phyloP scores from a whole-genome alignment of 2,797 vertebrate genomes.

The Darevskia mixta region DNA sequence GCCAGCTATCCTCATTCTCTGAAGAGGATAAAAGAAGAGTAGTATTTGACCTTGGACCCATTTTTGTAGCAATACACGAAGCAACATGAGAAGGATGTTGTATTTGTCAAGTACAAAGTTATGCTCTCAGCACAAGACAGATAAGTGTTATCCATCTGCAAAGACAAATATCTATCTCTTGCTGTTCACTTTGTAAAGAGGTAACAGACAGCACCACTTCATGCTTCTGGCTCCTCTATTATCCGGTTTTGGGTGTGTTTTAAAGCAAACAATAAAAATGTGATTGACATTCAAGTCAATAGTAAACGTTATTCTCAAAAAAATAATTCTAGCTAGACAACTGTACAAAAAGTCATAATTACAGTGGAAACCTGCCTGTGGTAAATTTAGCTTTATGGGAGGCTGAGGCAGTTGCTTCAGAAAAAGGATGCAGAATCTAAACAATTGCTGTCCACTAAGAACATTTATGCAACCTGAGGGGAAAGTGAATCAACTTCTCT shows the following conservation, averaged over 20 bases:
- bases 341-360: background rate
- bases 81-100: slow-evolving; percentile 3
- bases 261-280: background rate
- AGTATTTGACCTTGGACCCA: slow-evolving; percentile 4
- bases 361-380: background rate
- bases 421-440: background rate
- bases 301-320: background rate
- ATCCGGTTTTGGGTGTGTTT: background rate
- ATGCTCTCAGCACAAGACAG: slow-evolving; percentile 1
- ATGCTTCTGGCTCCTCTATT: background rate
- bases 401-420: too few relatives aligned
- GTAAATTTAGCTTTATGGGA: too few relatives aligned
- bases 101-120: slow-evolving; percentile 15
- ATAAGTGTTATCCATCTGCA: slow-evolving; percentile 12
- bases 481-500: background rate
- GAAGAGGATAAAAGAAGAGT: background rate
- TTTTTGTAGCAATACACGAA: background rate
- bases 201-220: background rate
- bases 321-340: background rate
- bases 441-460: background rate
- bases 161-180: slow-evolving; percentile 4
- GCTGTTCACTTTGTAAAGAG: background rate
- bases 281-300: background rate
- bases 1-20: background rate
- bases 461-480: background rate